phyloP scores from a whole-genome alignment of 2,113 vertebrate species.

The Edolisoma coerulescens region DNA sequence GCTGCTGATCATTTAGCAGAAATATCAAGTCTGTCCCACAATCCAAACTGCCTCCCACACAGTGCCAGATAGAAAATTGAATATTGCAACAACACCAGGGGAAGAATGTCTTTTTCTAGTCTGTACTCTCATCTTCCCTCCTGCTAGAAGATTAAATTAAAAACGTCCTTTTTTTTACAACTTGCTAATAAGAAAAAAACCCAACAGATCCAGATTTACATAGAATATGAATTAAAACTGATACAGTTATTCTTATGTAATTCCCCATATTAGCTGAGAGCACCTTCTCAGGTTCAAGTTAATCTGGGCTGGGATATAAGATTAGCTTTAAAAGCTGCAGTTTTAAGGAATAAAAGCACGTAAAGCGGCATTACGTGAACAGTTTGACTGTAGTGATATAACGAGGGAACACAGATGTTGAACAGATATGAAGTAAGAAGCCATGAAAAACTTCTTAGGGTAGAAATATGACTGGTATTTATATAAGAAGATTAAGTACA shows the following conservation, averaged over 20 bases:
- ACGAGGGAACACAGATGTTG: neutral
- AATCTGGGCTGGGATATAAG: neutral
- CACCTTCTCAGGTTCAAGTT: neutral
- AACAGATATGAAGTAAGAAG: neutral
- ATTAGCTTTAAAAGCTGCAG: neutral
- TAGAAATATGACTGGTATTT: neutral
- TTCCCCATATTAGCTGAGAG: neutral
- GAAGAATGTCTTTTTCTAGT: neutral
- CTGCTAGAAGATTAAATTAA: neutral
- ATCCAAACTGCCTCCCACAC: constrained; percentile 9
- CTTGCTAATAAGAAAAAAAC: neutral
- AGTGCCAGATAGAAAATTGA: neutral
- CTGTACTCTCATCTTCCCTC: neutral
- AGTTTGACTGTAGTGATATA: neutral
- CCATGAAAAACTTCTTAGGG: neutral
- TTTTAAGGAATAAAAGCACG: neutral
- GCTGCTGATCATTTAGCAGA: constrained; percentile 1
- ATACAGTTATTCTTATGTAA: neutral
- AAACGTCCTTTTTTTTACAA: neutral
- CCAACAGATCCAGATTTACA: neutral
- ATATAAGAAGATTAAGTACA: neutral
- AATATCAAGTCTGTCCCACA: neutral
- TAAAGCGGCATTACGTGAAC: neutral
- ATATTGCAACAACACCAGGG: neutral
- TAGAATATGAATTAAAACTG: neutral